Conservation (phyloP, 1,140 invertebrate genomes). For the Liolophura sinensis region DNA sequence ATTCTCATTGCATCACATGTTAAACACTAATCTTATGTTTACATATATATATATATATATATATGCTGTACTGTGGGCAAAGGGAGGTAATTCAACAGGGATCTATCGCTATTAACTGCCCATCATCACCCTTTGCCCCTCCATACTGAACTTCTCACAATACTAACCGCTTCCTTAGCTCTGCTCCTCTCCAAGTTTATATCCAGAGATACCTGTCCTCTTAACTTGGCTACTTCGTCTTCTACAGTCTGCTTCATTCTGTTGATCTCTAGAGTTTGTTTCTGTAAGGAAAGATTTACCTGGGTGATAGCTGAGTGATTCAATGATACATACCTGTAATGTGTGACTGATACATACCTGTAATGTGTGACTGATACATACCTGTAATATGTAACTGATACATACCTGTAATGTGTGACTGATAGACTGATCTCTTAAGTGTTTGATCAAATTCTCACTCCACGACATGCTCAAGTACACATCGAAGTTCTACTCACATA, state of each 20-base stretch:
- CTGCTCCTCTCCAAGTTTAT: slow-evolving; percentile 56
- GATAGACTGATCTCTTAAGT: no score
- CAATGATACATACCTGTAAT: no score
- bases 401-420: no score
- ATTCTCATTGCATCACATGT: not conserved
- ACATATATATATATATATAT: not conserved
- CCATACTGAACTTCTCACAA: not conserved
- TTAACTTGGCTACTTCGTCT: slow-evolving; percentile 53
- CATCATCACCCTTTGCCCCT: not conserved
- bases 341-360: no score
- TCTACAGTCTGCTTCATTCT: slow-evolving; percentile 37
- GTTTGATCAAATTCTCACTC: no score
- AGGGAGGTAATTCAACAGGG: not conserved
- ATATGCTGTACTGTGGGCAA: not conserved
- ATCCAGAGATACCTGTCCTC: slow-evolving; percentile 52
- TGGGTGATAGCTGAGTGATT: no score
- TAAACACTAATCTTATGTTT: not conserved
- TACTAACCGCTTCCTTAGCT: slow-evolving; percentile 53
- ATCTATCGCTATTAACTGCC: not conserved
- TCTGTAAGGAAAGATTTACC: slow-evolving; percentile 31
- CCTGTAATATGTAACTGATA: no score
- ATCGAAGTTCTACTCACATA: no score
- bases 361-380: no score
- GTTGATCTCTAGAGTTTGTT: slow-evolving; percentile 47
- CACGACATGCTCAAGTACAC: no score